A percentile compares a stretch with the other conserved stretches of the same genome.
These are phyloP conservation scores for Drosophila watanabei DNA, from an alignment of 1,140 invertebrate genomes.

Conservation along the genomic window DNA sequence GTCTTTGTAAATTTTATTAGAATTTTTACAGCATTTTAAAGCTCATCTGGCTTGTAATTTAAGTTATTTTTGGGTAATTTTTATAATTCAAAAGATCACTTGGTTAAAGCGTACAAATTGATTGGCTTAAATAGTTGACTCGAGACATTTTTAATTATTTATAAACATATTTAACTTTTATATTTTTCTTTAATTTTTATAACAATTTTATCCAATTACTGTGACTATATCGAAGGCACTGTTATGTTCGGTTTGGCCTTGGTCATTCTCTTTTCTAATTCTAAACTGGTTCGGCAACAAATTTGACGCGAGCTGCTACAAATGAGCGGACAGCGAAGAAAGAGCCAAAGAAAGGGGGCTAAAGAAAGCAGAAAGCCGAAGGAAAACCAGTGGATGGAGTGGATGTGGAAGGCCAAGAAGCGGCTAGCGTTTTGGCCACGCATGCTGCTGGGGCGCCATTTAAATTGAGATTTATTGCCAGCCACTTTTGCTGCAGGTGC, in stretches of 20 bases:
- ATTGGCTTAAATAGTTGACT: too few species aligned
- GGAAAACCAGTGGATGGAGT: constrained; percentile 68
- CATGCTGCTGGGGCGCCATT: constrained; percentile 85
- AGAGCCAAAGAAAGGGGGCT: constrained; percentile 30
- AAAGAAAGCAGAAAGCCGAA: constrained; percentile 65
- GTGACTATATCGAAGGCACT: not conserved
- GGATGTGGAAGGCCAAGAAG: constrained; percentile 51
- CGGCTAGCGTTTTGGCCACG: constrained; percentile 76
- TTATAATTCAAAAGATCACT: not conserved
- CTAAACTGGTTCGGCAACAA: constrained; percentile 80
- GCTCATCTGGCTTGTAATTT: not conserved
- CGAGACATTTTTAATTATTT: not conserved
- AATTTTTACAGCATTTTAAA: not conserved
- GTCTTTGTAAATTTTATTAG: not conserved
- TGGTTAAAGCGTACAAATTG: too few species aligned
- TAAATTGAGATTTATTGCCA: constrained; percentile 85
- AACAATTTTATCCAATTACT: too few species aligned
- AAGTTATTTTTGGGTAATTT: not conserved
- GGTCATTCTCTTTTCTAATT: constrained; percentile 7
- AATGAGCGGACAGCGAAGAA: constrained; percentile 59
- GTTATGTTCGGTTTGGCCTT: not conserved
- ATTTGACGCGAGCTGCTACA: constrained; percentile 78
- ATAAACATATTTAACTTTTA: not conserved
- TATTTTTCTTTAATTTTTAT: not conserved
- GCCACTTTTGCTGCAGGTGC: constrained; percentile 69